Evolutionary conservation across 2,888 invertebrate species (phyloP).

Genomic region (Incurvaria masculella): DNA sequence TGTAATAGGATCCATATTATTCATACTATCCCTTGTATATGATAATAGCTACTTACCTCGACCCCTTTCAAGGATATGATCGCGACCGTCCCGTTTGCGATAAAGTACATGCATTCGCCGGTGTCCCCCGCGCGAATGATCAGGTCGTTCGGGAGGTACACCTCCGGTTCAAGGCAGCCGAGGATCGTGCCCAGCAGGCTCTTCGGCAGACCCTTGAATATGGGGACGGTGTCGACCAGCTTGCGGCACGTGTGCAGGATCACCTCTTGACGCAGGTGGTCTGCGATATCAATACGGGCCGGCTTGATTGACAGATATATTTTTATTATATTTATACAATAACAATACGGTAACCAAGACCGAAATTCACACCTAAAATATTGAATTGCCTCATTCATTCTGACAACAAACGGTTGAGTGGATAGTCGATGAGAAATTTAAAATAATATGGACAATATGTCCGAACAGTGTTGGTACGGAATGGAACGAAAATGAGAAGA

Average conservation of each 20-base stretch:
- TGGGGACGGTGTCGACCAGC: conserved; percentile 49
- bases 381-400: no score
- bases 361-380: not conserved
- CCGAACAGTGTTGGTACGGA: no score
- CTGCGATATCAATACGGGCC: conserved; percentile 20
- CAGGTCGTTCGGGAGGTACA: conserved; percentile 59
- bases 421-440: no score
- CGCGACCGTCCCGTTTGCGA: conserved; percentile 59
- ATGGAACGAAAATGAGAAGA: no score
- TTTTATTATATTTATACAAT: not conserved
- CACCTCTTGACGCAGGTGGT: conserved; percentile 51
- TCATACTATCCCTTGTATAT: conserved; percentile 31
- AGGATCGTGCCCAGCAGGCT: conserved; percentile 50
- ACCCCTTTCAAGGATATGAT: conserved; percentile 57
- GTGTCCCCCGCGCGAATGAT: conserved; percentile 55
- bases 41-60: conserved; percentile 48
- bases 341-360: not conserved
- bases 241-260: conserved; percentile 51
- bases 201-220: conserved; percentile 51
- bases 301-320: no score
- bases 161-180: conserved; percentile 49
- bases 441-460: no score
- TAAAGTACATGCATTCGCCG: conserved; percentile 64
- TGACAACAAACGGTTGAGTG: no score
- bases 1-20: not conserved